A percentile compares a stretch with the other conserved stretches of the same genome.
Evolutionary conservation across 2,113 vertebrate species (phyloP).

Genomic region (Perccottus glenii): DNA sequence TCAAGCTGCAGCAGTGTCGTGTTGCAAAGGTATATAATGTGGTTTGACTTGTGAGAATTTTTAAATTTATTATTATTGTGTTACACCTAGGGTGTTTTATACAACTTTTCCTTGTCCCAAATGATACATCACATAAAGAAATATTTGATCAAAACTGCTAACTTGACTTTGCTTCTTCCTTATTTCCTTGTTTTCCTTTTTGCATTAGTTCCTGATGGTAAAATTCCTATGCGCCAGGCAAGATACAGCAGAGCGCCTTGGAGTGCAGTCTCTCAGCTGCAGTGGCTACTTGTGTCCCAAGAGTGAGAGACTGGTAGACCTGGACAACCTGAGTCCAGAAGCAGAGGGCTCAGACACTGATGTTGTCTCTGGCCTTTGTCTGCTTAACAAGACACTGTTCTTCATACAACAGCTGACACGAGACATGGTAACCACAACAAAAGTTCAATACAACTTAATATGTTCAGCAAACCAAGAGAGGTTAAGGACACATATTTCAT

Average conservation of each 20-base stretch:
- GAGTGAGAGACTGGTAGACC: slow-evolving; percentile 73
- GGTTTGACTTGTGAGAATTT: not conserved
- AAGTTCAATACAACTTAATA: not conserved
- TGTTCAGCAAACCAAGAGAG: not conserved
- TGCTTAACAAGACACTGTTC: slow-evolving; percentile 91
- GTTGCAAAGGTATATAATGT: slow-evolving; percentile 82
- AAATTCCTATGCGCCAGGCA: slow-evolving; percentile 95
- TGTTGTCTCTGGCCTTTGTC: slow-evolving; percentile 81
- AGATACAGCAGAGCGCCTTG: slow-evolving; percentile 90
- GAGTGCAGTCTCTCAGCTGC: slow-evolving; percentile 88
- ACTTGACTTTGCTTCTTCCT: not conserved
- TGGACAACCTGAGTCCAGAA: slow-evolving; percentile 73
- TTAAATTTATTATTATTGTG: not conserved
- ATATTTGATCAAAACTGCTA: not conserved
- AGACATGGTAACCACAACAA: slow-evolving; percentile 84
- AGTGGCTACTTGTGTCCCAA: slow-evolving; percentile 87
- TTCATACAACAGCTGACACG: slow-evolving; percentile 94
- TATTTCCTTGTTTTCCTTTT: not conserved
- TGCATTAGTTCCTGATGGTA: slow-evolving; percentile 92
- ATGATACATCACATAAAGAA: not conserved
- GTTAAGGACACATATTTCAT: too few relatives aligned
- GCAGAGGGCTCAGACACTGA: slow-evolving; percentile 62
- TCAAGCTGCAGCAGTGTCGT: slow-evolving; percentile 91
- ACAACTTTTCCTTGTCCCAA: not conserved
- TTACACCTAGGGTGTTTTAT: not conserved